phyloP scores from a whole-genome alignment of 2,113 vertebrate genomes.

The Zootoca vivipara region DNA sequence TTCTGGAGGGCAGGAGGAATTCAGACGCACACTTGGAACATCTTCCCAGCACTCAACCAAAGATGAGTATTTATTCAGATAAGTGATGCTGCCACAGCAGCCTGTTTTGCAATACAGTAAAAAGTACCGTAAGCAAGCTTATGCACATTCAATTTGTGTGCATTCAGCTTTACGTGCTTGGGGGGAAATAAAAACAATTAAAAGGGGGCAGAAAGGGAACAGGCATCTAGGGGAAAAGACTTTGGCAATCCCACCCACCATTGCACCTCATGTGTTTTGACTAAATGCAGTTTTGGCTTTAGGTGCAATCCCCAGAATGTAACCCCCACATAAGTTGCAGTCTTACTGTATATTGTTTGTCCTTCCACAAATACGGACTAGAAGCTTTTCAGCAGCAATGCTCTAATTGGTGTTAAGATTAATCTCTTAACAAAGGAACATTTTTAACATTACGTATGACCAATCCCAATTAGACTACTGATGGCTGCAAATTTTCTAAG shows the following conservation, averaged over 20 bases:
- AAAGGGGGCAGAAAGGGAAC: too few species aligned
- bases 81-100: background rate
- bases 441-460: background rate
- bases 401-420: background rate
- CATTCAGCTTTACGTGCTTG: too few species aligned
- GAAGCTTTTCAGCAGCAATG: background rate
- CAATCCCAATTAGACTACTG: background rate
- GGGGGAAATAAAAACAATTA: too few species aligned
- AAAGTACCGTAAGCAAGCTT: too few species aligned
- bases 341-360: background rate
- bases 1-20: background rate
- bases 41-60: background rate
- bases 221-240: too few species aligned
- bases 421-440: background rate
- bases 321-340: too few species aligned
- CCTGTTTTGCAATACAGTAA: background rate
- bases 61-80: background rate
- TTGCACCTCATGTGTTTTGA: too few species aligned
- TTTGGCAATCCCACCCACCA: too few species aligned
- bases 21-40: background rate
- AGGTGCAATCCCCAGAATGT: too few species aligned
- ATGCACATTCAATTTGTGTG: too few species aligned
- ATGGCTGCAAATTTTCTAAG: background rate
- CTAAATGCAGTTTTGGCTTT: too few species aligned
- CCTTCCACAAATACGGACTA: background rate